phyloP scores from a whole-genome alignment of 2,797 vertebrate genomes.

The Scolopax rusticola region DNA sequence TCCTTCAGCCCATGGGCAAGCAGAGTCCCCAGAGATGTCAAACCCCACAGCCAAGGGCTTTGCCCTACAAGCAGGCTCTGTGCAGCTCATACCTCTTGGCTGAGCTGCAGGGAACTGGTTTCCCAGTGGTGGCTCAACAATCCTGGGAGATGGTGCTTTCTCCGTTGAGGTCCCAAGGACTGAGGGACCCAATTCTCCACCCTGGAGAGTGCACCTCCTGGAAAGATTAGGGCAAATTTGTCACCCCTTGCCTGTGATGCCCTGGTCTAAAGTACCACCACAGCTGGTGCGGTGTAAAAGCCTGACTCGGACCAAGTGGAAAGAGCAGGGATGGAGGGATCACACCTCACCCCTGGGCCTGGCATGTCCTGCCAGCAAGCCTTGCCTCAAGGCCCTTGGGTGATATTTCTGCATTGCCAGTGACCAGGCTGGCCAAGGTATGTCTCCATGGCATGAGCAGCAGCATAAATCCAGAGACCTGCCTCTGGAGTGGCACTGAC shows the following conservation, averaged over 20 bases:
- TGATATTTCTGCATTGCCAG: background rate
- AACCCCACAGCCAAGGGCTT: background rate
- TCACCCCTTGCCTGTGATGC: background rate
- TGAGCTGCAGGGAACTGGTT: background rate
- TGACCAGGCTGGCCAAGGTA: background rate
- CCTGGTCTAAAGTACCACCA: background rate
- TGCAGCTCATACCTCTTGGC: background rate
- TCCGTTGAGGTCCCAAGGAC: background rate
- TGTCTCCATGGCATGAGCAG: background rate
- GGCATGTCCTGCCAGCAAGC: background rate
- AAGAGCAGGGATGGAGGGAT: background rate
- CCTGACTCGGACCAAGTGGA: background rate
- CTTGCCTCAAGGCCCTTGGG: background rate
- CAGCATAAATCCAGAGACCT: background rate
- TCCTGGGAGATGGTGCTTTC: background rate
- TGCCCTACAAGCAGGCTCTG: background rate
- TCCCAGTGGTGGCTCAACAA: background rate
- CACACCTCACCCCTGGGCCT: fast-evolving
- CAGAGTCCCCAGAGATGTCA: background rate
- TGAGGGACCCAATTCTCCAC: background rate
- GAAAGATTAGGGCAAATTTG: background rate
- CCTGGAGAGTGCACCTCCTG: background rate
- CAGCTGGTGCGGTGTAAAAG: background rate
- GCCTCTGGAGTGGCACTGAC: background rate
- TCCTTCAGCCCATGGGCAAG: fast-evolving